phyloP scores from a whole-genome alignment of 2,888 invertebrate species.

The Dasypolia templi region DNA sequence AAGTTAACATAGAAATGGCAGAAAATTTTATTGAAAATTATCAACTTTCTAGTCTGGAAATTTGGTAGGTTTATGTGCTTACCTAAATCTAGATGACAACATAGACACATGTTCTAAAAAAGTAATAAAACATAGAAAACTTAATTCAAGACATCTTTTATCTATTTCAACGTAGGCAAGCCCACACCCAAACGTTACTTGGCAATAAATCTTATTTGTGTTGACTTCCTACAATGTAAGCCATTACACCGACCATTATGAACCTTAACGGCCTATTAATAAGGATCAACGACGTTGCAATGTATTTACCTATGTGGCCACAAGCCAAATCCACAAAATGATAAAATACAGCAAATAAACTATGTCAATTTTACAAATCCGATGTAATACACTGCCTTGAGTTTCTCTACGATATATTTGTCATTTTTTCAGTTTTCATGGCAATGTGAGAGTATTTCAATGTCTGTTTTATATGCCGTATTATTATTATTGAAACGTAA shows the following conservation, averaged over 20 bases:
- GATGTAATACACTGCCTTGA: conserved; percentile 37
- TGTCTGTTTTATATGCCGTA: conserved; percentile 1
- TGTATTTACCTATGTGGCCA: conserved; percentile 57
- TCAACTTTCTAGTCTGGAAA: too few species aligned
- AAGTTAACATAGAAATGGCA: too few species aligned
- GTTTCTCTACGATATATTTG: conserved; percentile 36
- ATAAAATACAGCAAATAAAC: conserved; percentile 59
- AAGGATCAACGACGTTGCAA: conserved; percentile 43
- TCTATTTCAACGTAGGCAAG: conserved; percentile 34
- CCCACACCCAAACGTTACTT: conserved; percentile 31
- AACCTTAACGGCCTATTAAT: conserved; percentile 48
- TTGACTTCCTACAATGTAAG: conserved; percentile 54
- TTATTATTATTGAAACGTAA: too few species aligned
- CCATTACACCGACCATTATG: conserved; percentile 43
- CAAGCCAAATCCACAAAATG: conserved; percentile 57
- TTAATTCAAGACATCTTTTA: conserved; percentile 30
- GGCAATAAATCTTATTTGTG: conserved; percentile 52
- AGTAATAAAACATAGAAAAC: conserved; percentile 4
- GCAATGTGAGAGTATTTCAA: conserved; percentile 1
- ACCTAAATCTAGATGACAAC: not conserved
- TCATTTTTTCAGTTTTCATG: conserved; percentile 23
- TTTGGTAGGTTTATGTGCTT: too few species aligned
- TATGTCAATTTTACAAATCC: conserved; percentile 60
- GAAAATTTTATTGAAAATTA: too few species aligned
- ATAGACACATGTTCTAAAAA: not conserved